Percentiles rank a stretch among this genome's conserved stretches.
Evolutionary conservation across 1,140 invertebrate species (phyloP).

Genomic region (Zaprionus gabonicus): DNA sequence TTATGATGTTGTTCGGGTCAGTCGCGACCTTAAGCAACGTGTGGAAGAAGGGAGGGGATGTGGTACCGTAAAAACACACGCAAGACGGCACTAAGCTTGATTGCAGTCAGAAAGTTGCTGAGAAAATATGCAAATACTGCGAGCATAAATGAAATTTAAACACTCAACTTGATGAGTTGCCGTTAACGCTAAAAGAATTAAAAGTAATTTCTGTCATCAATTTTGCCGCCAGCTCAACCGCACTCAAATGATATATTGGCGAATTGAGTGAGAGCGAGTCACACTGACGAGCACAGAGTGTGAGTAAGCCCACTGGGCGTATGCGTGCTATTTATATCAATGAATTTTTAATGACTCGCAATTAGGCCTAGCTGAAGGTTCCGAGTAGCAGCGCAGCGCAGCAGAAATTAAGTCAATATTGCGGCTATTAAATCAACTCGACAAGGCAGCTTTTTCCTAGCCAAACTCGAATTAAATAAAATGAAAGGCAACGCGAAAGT

Average conservation of each 20-base stretch:
- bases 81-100: conserved; percentile 57
- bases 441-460: conserved; percentile 6
- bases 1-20: conserved; percentile 52
- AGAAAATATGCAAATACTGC: conserved; percentile 40
- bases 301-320: conserved; percentile 19
- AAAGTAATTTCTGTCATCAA: conserved; percentile 76
- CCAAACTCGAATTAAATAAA: conserved; percentile 10
- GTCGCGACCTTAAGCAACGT: conserved; percentile 33
- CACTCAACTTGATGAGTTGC: conserved; percentile 80
- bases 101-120: conserved; percentile 41
- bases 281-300: neutral
- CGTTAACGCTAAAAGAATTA: conserved; percentile 75
- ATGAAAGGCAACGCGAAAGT: neutral
- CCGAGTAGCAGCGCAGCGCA: neutral
- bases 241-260: conserved; percentile 27
- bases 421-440: conserved; percentile 29
- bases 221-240: conserved; percentile 41
- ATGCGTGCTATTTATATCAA: conserved; percentile 66
- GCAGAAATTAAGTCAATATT: conserved; percentile 38
- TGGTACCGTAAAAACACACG: neutral
- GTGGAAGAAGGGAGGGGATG: neutral
- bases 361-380: conserved; percentile 46
- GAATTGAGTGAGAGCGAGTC: conserved; percentile 2
- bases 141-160: conserved; percentile 74
- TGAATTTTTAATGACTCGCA: conserved; percentile 69